A percentile compares a stretch with the other conserved stretches of the same genome.
Conservation (phyloP, 2,888 invertebrate species). For the Torymus texanus region DNA sequence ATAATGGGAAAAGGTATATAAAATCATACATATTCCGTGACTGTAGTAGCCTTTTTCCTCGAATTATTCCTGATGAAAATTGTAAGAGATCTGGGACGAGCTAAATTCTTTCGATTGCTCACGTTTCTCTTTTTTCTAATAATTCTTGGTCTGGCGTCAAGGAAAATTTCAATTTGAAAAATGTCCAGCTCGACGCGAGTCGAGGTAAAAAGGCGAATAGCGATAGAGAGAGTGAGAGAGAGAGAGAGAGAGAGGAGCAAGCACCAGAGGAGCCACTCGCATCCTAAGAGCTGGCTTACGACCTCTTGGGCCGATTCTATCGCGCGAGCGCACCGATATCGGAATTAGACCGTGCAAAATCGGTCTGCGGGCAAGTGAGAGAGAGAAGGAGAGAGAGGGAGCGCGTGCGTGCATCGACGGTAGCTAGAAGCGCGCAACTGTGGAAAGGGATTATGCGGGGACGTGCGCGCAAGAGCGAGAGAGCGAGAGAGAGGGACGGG, state of each 20-base stretch:
- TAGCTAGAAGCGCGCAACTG: slow-evolving; percentile 28
- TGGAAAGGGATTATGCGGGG: slow-evolving; percentile 57
- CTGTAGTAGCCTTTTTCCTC: too few relatives aligned
- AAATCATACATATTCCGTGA: too few relatives aligned
- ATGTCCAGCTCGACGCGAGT: slow-evolving; percentile 27
- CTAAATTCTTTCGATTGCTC: not conserved
- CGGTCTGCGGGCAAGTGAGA: slow-evolving; percentile 15
- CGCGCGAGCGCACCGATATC: slow-evolving; percentile 24
- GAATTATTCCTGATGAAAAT: too few relatives aligned
- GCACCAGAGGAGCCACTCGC: slow-evolving; percentile 1
- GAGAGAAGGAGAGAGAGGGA: not conserved
- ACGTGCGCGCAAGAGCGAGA: slow-evolving; percentile 14
- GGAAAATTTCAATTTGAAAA: slow-evolving; percentile 56
- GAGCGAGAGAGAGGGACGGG: slow-evolving; percentile 27
- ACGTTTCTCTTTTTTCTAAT: not conserved
- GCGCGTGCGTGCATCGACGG: slow-evolving; percentile 23
- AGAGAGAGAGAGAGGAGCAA: not conserved
- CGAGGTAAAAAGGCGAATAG: too few relatives aligned
- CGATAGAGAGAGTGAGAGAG: too few relatives aligned
- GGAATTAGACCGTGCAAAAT: slow-evolving; percentile 56
- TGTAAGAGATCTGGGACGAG: too few relatives aligned
- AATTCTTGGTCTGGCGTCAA: not conserved
- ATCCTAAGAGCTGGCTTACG: slow-evolving; percentile 25
- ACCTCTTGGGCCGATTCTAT: not conserved
- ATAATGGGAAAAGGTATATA: too few relatives aligned